phyloP scores from a whole-genome alignment of 1,140 invertebrate species.

The Helicoverpa armigera region DNA sequence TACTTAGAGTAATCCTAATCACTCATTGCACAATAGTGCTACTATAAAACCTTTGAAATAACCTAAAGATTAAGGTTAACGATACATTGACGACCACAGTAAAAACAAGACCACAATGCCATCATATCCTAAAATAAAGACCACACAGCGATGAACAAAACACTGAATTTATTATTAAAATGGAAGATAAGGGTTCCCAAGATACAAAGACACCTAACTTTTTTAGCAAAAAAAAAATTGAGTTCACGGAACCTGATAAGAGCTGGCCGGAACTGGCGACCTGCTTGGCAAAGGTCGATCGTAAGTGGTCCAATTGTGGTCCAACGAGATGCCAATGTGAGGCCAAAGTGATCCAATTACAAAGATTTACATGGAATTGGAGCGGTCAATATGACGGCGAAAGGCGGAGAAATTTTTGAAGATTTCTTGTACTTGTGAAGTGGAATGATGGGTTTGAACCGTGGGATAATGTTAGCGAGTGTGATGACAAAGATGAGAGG shows the following conservation, averaged over 20 bases:
- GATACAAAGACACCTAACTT: not conserved
- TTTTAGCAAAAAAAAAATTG: constrained; percentile 18
- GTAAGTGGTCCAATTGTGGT: constrained; percentile 48
- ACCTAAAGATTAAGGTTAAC: not conserved
- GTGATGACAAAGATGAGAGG: too few relatives aligned
- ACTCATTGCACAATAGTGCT: too few relatives aligned
- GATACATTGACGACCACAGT: not conserved
- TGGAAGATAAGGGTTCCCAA: too few relatives aligned
- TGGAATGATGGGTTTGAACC: too few relatives aligned
- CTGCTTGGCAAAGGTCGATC: constrained; percentile 59
- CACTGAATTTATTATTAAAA: not conserved
- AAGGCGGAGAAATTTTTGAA: constrained; percentile 29
- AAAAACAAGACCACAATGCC: not conserved
- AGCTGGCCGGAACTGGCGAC: constrained; percentile 45
- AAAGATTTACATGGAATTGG: constrained; percentile 44
- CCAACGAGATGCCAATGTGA: constrained; percentile 13
- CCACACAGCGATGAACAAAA: constrained; percentile 12
- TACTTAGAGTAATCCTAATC: too few relatives aligned
- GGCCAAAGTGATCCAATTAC: constrained; percentile 21
- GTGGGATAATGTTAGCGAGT: too few relatives aligned
- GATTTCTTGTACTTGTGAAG: not conserved
- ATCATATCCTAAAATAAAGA: not conserved
- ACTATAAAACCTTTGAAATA: too few relatives aligned
- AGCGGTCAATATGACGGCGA: constrained; percentile 36
- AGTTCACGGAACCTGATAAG: constrained; percentile 24